These are phyloP conservation scores for Drosophila birchii DNA, from an alignment of 2,888 invertebrate genomes.

Conservation along the genomic window DNA sequence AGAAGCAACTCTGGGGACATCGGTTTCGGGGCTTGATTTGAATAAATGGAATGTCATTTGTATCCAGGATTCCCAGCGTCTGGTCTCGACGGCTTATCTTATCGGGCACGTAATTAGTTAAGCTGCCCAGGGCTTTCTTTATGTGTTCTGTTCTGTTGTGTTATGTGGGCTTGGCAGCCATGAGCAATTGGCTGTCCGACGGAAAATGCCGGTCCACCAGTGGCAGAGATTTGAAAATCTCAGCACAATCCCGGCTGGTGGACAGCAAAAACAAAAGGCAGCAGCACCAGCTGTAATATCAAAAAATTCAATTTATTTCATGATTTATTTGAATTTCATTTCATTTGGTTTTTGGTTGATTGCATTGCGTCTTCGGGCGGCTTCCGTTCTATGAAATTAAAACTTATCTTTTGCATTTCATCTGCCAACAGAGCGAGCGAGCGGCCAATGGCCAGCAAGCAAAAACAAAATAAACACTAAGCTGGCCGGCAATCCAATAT, in stretches of 20 bases:
- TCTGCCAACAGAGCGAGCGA: conserved; percentile 45
- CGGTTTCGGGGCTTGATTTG: conserved; percentile 74
- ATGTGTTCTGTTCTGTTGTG: not conserved
- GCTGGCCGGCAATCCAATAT: conserved; percentile 69
- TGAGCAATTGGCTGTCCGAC: conserved; percentile 65
- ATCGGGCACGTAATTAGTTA: conserved; percentile 78
- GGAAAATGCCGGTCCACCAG: conserved; percentile 29
- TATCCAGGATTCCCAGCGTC: conserved; percentile 69
- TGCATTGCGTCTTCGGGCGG: conserved; percentile 60
- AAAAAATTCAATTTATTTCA: conserved; percentile 75
- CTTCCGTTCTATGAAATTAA: conserved; percentile 59
- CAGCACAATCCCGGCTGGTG: conserved; percentile 10
- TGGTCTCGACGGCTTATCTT: conserved; percentile 72
- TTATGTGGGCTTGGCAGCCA: conserved; percentile 27
- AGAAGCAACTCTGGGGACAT: conserved; percentile 29
- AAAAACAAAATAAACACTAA: conserved; percentile 28
- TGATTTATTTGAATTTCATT: conserved; percentile 75
- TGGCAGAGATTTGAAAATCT: conserved; percentile 11
- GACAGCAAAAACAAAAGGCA: conserved; percentile 28
- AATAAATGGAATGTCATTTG: conserved; percentile 81
- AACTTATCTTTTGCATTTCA: conserved; percentile 73
- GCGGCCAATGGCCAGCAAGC: conserved; percentile 6
- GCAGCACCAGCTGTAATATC: conserved; percentile 62
- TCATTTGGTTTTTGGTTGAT: conserved; percentile 54
- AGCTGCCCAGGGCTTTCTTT: conserved; percentile 67